Conservation (phyloP, 1,140 invertebrate genomes). For the Drosophila arawakana region DNA sequence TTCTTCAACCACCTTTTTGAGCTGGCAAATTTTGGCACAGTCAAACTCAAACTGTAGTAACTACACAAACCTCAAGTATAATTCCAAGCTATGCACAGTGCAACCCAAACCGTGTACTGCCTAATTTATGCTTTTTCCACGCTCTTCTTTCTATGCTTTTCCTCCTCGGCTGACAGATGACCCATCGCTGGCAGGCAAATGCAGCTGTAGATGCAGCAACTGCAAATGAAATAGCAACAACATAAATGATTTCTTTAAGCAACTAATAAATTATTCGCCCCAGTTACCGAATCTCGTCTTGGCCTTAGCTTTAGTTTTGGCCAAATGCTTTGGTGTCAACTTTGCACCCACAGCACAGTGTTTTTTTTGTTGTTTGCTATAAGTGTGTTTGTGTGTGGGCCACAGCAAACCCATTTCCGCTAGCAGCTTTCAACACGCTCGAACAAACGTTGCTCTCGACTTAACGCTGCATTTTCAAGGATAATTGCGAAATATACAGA, state of each 20-base stretch:
- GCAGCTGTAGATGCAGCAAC: conserved; percentile 8
- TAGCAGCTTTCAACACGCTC: conserved; percentile 62
- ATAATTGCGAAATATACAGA: conserved; percentile 76
- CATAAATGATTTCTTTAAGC: conserved; percentile 79
- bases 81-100: not conserved
- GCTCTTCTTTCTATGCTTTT: conserved; percentile 4
- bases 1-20: too few relatives aligned
- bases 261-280: conserved; percentile 79
- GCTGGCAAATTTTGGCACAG: not conserved
- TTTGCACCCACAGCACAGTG: not conserved
- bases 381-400: too few relatives aligned
- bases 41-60: not conserved
- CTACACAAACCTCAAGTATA: conserved; percentile 6
- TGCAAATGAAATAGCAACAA: conserved; percentile 39
- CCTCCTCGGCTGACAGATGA: not conserved
- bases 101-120: conserved; percentile 11
- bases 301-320: conserved; percentile 7
- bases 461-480: conserved; percentile 69
- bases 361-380: too few relatives aligned
- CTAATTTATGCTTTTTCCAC: conserved; percentile 16
- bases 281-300: conserved; percentile 34
- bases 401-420: conserved; percentile 66
- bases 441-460: conserved; percentile 29
- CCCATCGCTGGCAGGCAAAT: not conserved
- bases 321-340: conserved; percentile 12